Conservation (phyloP, 2,797 vertebrate species). For the Poeciliopsis infans region DNA sequence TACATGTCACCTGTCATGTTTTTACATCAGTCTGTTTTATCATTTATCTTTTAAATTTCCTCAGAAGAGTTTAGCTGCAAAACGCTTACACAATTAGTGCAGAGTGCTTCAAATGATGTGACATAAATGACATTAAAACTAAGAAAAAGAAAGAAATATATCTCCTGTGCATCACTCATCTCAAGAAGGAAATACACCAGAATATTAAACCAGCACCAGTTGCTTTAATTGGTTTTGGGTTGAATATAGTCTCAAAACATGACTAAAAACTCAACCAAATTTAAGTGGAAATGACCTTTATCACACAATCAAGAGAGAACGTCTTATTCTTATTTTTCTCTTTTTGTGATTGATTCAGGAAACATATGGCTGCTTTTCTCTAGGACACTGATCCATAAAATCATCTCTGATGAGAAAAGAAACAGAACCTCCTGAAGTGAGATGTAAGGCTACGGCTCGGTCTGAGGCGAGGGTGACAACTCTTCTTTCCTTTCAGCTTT, state of each 20-base stretch:
- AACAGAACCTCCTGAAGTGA: neutral
- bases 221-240: conserved; percentile 38
- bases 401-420: conserved; percentile 1
- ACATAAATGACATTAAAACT: conserved; percentile 9
- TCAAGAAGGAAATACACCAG: conserved; percentile 5
- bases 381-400: conserved; percentile 15
- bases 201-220: conserved; percentile 35
- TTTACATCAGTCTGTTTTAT: conserved; percentile 10
- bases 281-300: neutral
- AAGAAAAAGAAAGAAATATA: conserved; percentile 13
- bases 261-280: conserved; percentile 17
- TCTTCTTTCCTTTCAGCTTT: conserved; percentile 70
- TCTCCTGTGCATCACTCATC: conserved; percentile 22
- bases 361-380: conserved; percentile 10
- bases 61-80: conserved; percentile 22
- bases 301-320: conserved; percentile 1
- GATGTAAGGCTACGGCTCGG: conserved; percentile 53
- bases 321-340: conserved; percentile 6
- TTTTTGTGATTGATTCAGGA: conserved; percentile 8
- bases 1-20: conserved; percentile 14
- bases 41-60: conserved; percentile 19
- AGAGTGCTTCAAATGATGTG: conserved; percentile 43
- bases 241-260: neutral
- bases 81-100: conserved; percentile 30
- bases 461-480: conserved; percentile 36